Evolutionary conservation across 1,140 invertebrate species (phyloP).

Genomic region (Sitophilus oryzae): DNA sequence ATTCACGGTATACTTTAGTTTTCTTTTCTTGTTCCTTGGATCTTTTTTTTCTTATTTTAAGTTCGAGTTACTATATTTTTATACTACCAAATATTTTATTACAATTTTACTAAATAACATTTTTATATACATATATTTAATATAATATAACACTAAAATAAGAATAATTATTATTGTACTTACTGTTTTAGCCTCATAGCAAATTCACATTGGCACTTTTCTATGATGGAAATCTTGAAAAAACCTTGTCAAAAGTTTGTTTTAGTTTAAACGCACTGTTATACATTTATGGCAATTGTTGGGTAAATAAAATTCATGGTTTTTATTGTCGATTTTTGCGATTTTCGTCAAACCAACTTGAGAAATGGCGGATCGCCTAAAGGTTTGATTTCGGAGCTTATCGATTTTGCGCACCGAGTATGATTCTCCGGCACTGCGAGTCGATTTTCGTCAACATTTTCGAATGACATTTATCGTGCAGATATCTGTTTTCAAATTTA

Average conservation of each 20-base stretch:
- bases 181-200: neutral
- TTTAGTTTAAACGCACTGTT: neutral
- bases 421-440: neutral
- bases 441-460: too few relatives aligned
- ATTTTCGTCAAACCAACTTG: slow-evolving; percentile 40
- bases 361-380: neutral
- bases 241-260: neutral
- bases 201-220: slow-evolving; percentile 39
- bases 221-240: slow-evolving; percentile 45
- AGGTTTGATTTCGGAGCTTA: neutral
- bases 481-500: too few relatives aligned
- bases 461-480: too few relatives aligned
- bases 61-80: neutral
- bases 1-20: too few relatives aligned
- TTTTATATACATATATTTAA: slow-evolving; percentile 30
- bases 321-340: slow-evolving; percentile 12
- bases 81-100: neutral
- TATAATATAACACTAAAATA: too few relatives aligned
- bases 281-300: too few relatives aligned
- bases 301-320: neutral
- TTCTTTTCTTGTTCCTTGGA: too few relatives aligned
- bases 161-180: neutral
- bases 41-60: neutral
- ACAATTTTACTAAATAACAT: neutral
- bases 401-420: neutral